A percentile compares a stretch with the other conserved stretches of the same genome.
phyloP scores from a whole-genome alignment of 2,797 vertebrate genomes.

The Otus scops region DNA sequence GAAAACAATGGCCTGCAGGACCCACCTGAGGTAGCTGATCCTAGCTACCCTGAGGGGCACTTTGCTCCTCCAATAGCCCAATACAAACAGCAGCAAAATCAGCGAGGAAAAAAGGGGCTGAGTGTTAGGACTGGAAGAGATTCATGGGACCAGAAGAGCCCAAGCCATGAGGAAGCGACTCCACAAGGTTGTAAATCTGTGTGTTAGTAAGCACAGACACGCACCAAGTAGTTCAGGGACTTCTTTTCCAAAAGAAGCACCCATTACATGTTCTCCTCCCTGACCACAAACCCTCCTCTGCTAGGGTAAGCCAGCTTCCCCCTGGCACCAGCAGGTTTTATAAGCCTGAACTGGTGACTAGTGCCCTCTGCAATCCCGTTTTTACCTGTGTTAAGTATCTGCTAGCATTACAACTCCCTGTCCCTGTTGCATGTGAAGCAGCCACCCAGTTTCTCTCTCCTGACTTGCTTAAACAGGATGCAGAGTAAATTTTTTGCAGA shows the following conservation, averaged over 20 bases:
- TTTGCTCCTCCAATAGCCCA: background rate
- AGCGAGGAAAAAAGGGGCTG: background rate
- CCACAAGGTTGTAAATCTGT: fast-evolving
- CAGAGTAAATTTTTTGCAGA: background rate
- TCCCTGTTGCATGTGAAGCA: background rate
- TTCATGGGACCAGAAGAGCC: background rate
- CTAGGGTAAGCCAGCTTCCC: background rate
- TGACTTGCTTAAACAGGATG: background rate
- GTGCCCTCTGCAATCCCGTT: background rate
- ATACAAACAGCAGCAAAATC: background rate
- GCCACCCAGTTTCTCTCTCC: background rate
- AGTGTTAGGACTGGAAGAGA: background rate
- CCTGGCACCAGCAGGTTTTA: background rate
- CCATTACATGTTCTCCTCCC: background rate
- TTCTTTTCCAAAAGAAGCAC: background rate
- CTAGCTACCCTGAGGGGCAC: background rate
- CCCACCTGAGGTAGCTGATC: background rate
- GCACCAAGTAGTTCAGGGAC: background rate
- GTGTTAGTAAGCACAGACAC: background rate
- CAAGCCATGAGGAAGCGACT: fast-evolving
- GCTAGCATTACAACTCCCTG: background rate
- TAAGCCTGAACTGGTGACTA: background rate
- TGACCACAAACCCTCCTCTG: background rate
- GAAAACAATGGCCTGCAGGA: background rate
- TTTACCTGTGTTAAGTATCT: background rate